Percentiles rank a stretch among this genome's conserved stretches.
phyloP scores from a whole-genome alignment of 2,888 invertebrate genomes.

The Melolontha melolontha region DNA sequence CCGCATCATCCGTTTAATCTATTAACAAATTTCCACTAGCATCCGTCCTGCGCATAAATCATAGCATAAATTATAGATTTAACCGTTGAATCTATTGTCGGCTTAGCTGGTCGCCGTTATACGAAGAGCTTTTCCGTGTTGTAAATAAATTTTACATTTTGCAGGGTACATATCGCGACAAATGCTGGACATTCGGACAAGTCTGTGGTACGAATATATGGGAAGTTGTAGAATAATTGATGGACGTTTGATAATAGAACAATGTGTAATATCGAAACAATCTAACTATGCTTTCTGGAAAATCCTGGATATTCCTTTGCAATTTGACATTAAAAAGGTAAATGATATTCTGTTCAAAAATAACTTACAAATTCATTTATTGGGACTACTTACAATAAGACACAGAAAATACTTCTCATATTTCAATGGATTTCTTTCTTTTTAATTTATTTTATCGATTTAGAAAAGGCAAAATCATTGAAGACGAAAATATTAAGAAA shows the following conservation, averaged over 20 bases:
- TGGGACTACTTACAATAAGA: background rate
- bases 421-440: too few species aligned
- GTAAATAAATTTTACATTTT: slow-evolving; percentile 48
- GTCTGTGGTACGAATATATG: slow-evolving; percentile 15
- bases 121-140: slow-evolving; percentile 55
- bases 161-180: slow-evolving; percentile 34
- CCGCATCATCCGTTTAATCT: slow-evolving; percentile 55
- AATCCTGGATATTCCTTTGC: background rate
- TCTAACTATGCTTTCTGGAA: background rate
- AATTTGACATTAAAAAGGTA: background rate
- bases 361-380: background rate
- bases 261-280: background rate
- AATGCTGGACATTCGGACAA: slow-evolving; percentile 25
- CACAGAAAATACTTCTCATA: too few species aligned
- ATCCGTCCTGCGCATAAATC: slow-evolving; percentile 55
- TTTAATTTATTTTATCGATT: too few species aligned
- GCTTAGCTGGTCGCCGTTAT: slow-evolving; percentile 52
- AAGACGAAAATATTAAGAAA: too few species aligned
- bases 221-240: slow-evolving; percentile 17
- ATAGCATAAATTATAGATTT: slow-evolving; percentile 60
- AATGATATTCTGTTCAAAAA: background rate
- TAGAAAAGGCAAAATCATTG: too few species aligned
- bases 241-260: slow-evolving; percentile 17
- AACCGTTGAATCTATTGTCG: slow-evolving; percentile 56
- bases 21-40: slow-evolving; percentile 57